These are phyloP conservation scores for Icerya purchasi DNA, from an alignment of 2,888 invertebrate genomes.

Conservation along the genomic window DNA sequence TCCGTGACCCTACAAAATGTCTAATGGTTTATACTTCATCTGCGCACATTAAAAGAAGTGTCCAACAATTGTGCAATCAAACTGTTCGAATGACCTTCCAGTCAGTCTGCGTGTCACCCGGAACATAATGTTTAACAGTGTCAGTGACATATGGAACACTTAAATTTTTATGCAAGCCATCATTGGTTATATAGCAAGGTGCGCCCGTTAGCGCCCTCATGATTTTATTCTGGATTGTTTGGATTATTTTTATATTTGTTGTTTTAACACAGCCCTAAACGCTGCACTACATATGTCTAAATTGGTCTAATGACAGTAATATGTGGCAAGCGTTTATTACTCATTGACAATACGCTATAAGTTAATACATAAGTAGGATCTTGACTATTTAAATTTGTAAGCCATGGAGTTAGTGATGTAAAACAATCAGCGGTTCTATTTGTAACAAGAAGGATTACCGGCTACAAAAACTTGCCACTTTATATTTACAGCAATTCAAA, in stretches of 20 bases:
- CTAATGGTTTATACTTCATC: neutral
- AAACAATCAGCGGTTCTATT: too few relatives aligned
- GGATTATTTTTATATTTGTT: too few relatives aligned
- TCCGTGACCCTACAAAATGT: neutral
- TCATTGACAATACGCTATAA: too few relatives aligned
- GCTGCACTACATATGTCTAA: neutral
- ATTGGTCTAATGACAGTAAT: neutral
- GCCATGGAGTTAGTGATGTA: too few relatives aligned
- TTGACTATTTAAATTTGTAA: too few relatives aligned
- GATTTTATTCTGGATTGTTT: too few relatives aligned
- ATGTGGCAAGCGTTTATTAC: too few relatives aligned
- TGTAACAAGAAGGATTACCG: too few relatives aligned
- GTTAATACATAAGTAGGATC: too few relatives aligned
- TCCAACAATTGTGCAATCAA: neutral
- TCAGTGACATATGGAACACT: neutral
- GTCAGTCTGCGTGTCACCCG: neutral
- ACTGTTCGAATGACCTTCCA: neutral
- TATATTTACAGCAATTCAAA: too few relatives aligned
- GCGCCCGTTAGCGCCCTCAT: neutral
- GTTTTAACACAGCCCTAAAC: neutral
- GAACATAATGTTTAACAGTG: neutral
- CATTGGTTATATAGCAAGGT: neutral
- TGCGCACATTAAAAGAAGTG: neutral
- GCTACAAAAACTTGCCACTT: too few relatives aligned
- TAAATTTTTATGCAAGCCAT: neutral